These are phyloP conservation scores for Phyllotreta cruciferae DNA, from an alignment of 2,888 invertebrate genomes.

Conservation along the genomic window DNA sequence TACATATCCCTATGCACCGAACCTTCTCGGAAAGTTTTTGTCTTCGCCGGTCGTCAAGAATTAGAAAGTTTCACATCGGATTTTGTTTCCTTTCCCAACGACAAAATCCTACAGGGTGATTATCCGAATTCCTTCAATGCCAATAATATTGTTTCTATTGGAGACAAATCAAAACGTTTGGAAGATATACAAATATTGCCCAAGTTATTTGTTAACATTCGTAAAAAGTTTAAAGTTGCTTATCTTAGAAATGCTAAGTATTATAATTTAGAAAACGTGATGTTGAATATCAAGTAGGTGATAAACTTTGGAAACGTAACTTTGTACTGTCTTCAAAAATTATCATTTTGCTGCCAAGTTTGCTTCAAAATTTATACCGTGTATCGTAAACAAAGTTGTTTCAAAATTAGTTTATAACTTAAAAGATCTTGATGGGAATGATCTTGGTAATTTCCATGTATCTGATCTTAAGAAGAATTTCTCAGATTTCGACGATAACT, in stretches of 20 bases:
- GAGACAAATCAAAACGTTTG: conserved; percentile 22
- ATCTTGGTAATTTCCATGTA: conserved; percentile 41
- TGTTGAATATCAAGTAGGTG: conserved; percentile 36
- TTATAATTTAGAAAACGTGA: conserved; percentile 39
- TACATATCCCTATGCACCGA: too few relatives aligned
- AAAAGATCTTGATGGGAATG: conserved; percentile 33
- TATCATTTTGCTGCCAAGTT: conserved; percentile 39
- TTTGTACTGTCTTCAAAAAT: conserved; percentile 35
- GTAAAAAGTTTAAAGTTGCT: conserved; percentile 28
- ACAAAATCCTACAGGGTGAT: too few relatives aligned
- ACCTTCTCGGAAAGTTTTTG: too few relatives aligned
- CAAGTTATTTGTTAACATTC: conserved; percentile 29
- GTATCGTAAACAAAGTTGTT: conserved; percentile 34
- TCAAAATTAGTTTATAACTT: conserved; percentile 38
- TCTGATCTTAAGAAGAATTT: conserved; percentile 32
- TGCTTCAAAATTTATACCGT: conserved; percentile 40
- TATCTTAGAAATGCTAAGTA: conserved; percentile 31
- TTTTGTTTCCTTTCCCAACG: too few relatives aligned
- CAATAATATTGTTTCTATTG: conserved; percentile 18
- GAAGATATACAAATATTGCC: conserved; percentile 33
- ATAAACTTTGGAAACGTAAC: conserved; percentile 37
- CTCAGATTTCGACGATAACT: conserved; percentile 10
- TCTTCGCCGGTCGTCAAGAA: too few relatives aligned
- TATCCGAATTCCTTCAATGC: too few relatives aligned
- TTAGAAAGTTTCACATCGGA: too few relatives aligned